Conservation (phyloP, 2,797 vertebrate genomes). For the Gila robusta region DNA sequence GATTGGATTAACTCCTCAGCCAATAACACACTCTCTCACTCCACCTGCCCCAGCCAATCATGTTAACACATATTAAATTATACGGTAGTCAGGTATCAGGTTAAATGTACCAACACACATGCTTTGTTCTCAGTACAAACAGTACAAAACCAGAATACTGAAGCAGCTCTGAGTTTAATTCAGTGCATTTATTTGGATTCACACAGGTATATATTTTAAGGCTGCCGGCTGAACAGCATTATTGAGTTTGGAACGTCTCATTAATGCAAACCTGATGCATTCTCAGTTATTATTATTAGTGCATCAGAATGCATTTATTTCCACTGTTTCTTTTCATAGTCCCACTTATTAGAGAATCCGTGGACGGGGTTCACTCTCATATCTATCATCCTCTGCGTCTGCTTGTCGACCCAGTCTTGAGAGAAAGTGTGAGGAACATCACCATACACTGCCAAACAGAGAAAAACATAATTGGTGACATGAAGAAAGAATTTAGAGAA, state of each 20-base stretch:
- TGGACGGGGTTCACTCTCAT: conserved; percentile 70
- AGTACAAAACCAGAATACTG: conserved; percentile 23
- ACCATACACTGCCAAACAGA: conserved; percentile 69
- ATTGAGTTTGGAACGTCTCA: background rate
- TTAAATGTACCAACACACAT: conserved; percentile 7
- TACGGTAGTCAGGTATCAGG: conserved; percentile 10
- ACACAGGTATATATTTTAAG: conserved; percentile 35
- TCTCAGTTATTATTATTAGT: background rate
- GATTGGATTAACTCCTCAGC: background rate
- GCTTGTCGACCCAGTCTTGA: conserved; percentile 66
- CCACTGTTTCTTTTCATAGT: conserved; percentile 73
- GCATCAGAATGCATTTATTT: conserved; percentile 54
- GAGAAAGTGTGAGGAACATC: conserved; percentile 68
- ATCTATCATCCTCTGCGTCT: conserved; percentile 71
- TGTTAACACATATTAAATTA: background rate
- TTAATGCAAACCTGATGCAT: conserved; percentile 5
- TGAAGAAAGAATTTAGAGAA: background rate
- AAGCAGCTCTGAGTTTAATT: conserved; percentile 5
- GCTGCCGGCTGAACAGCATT: conserved; percentile 40
- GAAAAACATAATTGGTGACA: background rate
- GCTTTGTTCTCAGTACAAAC: conserved; percentile 32
- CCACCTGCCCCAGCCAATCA: conserved; percentile 14
- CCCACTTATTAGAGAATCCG: conserved; percentile 68
- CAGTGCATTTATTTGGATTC: conserved; percentile 46
- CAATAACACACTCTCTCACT: conserved; percentile 16